Evolutionary conservation across 2,113 vertebrate species (phyloP).

Genomic region (Myanophis thanlyinensis): DNA sequence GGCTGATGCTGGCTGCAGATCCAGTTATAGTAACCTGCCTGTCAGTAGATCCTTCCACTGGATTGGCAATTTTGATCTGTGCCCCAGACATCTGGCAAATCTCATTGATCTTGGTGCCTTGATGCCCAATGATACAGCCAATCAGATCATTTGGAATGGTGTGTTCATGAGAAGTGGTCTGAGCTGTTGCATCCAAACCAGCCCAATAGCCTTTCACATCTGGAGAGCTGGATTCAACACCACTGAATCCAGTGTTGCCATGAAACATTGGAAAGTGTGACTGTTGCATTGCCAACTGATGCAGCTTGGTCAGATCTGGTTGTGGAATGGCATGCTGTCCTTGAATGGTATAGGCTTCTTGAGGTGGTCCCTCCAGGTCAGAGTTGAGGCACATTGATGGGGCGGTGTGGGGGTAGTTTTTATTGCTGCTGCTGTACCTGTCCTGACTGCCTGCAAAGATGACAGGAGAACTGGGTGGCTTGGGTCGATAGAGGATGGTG

Average conservation of each 20-base stretch:
- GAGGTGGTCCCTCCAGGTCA: constrained; percentile 83
- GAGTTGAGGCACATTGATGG: constrained; percentile 82
- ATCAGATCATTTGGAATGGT: constrained; percentile 99
- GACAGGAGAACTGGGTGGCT: constrained; percentile 96
- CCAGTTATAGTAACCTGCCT: constrained; percentile 97
- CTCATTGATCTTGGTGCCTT: constrained; percentile 98
- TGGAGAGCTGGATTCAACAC: constrained; percentile 83
- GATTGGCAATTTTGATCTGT: constrained; percentile 99
- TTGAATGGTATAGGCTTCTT: constrained; percentile 97
- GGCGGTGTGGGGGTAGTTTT: constrained; percentile 74
- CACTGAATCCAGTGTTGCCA: constrained; percentile 96
- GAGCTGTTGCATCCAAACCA: constrained; percentile 95
- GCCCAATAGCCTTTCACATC: constrained; percentile 82
- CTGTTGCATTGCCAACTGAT: constrained; percentile 99
- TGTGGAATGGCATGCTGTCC: constrained; percentile 99
- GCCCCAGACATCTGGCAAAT: constrained; percentile 99
- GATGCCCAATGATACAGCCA: constrained; percentile 98
- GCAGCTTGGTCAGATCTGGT: constrained; percentile 99
- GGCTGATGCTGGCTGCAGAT: too few species aligned
- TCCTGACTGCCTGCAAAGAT: constrained; percentile 99
- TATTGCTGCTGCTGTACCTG: constrained; percentile 60
- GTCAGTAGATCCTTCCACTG: constrained; percentile 94
- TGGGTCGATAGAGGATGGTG: constrained; percentile 97
- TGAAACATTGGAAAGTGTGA: constrained; percentile 92
- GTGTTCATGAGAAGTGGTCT: constrained; percentile 98